Base-by-base conservation (phyloP, 2,888 invertebrate genomes). In the Eurytoma adleriae region DNA sequence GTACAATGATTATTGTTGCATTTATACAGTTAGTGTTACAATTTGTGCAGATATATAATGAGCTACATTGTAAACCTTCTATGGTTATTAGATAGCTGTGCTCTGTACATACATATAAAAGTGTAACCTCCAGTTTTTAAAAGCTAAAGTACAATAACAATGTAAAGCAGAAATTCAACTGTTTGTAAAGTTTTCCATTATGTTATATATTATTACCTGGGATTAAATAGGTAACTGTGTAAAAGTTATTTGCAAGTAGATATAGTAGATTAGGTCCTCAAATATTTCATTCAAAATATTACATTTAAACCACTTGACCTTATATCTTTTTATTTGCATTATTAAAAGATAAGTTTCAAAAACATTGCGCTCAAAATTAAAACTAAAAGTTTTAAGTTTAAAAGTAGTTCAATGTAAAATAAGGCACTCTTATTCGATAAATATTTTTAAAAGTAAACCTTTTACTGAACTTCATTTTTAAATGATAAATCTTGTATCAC, bases 71-170 rank as follows among this genome's bases (percentile, higher is more conserved):
- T 67, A 50, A 67, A 77, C 27, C 52, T 48, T 68, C 56, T 18
- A 40, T 30, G 78, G 57, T 78, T 80, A 71, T 56, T 67, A 20
- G 30, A 27, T 77, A 68, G 64, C 54, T 78, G 18, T 78, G 56
- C 57, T 81, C 66, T 81, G 57, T 81, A 81, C 70, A 78, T 81
- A 81, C 70, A 78, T n/a, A 40, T 40, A 40, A 57, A 24, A 72
- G 52, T 75, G 57, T 54, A 64, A 27, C 5, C 62, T 71, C 57
- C 62, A 62, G 67, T 78, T 78, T 68, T 20, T 12, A n/a, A 13
- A 56, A 52, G 14, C 75, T 70, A 54, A 40, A 71, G 50, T 71
- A 71, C 10, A 62, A 54, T 57, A 75, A 81, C 77, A 73, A 70
- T 75, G 59, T 27, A 80, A 72, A 71, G 61, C 40, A 57, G 69